Conservation (phyloP, 1,140 invertebrate genomes). For the Drosophila lini region DNA sequence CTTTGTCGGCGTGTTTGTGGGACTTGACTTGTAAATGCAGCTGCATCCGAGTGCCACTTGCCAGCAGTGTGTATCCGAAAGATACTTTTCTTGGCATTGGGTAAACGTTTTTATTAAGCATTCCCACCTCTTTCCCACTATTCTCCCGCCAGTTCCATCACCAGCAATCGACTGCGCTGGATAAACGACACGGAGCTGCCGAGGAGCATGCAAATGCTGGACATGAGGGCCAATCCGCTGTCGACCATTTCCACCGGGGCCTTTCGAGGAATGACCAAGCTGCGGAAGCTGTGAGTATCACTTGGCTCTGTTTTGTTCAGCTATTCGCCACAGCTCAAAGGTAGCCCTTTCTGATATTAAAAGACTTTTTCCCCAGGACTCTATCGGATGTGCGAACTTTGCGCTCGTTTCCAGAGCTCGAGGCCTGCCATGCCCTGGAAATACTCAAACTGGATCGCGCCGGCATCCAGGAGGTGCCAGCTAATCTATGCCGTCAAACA, state of each 20-base stretch:
- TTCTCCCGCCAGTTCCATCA: constrained; percentile 85
- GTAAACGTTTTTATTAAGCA: constrained; percentile 44
- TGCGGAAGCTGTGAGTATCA: constrained; percentile 90
- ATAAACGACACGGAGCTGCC: constrained; percentile 87
- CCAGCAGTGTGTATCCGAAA: constrained; percentile 50
- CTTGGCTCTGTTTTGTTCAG: background rate
- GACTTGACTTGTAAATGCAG: constrained; percentile 74
- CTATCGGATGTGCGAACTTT: constrained; percentile 93
- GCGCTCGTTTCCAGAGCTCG: constrained; percentile 91
- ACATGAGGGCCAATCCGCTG: constrained; percentile 90
- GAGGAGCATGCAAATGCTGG: constrained; percentile 87
- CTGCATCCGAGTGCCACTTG: constrained; percentile 72
- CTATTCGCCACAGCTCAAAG: background rate
- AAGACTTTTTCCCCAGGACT: constrained; percentile 86
- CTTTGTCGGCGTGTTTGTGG: constrained; percentile 48
- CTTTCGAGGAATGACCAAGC: constrained; percentile 88
- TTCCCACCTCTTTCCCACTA: background rate
- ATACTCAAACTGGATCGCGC: constrained; percentile 93
- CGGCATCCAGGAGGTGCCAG: constrained; percentile 89
- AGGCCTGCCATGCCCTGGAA: constrained; percentile 91
- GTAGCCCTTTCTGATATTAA: background rate
- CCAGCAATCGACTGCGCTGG: constrained; percentile 88
- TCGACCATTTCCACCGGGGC: constrained; percentile 87
- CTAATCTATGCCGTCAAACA: constrained; percentile 90
- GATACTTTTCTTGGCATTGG: constrained; percentile 62